Percentiles rank a stretch among this genome's conserved stretches.
Evolutionary conservation across 2,888 invertebrate genomes (phyloP).

Genomic region (Platynereis dumerilii): DNA sequence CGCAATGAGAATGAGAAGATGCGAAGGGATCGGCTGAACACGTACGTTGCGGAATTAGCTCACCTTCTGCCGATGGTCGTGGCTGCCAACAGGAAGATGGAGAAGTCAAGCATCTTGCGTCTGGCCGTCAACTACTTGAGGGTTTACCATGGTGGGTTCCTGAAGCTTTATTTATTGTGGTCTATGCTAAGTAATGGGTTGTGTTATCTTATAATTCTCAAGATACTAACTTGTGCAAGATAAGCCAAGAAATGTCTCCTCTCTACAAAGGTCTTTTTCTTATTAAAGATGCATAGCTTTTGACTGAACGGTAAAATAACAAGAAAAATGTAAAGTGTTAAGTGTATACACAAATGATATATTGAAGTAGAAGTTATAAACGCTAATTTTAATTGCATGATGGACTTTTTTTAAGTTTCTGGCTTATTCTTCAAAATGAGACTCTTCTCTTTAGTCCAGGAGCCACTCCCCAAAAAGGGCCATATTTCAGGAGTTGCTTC

Average conservation of each 20-base stretch:
- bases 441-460: no score
- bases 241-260: no score
- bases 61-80: slow-evolving; percentile 71
- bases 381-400: no score
- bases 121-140: slow-evolving; percentile 85
- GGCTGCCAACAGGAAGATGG: slow-evolving; percentile 81
- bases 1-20: slow-evolving; percentile 91
- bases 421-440: no score
- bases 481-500: no score
- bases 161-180: not conserved
- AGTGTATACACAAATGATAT: not conserved
- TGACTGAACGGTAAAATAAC: not conserved
- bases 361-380: no score
- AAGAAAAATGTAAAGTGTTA: not conserved
- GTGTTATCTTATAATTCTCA: not conserved
- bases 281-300: not conserved
- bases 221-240: not conserved
- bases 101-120: slow-evolving; percentile 88
- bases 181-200: not conserved
- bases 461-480: no score
- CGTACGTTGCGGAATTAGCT: slow-evolving; percentile 82
- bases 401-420: no score
- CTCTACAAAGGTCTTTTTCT: no score
- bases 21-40: slow-evolving; percentile 86
- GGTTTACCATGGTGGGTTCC: slow-evolving; percentile 72